phyloP scores from a whole-genome alignment of 2,888 invertebrate genomes.

The Sminthurides aquaticus region DNA sequence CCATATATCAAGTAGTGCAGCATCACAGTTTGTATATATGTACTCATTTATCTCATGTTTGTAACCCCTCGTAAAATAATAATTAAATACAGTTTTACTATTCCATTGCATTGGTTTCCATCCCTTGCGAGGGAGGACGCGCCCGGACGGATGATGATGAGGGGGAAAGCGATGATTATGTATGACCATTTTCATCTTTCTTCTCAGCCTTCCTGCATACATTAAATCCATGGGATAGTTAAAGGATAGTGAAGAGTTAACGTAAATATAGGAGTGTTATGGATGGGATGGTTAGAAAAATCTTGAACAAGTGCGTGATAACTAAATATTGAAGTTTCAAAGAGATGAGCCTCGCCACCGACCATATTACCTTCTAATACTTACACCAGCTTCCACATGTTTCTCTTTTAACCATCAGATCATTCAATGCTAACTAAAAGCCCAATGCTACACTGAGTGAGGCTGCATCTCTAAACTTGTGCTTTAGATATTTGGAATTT shows the following conservation, averaged over 20 bases:
- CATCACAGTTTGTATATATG: too few species aligned
- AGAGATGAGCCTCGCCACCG: too few species aligned
- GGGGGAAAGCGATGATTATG: neutral
- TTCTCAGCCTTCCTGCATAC: neutral
- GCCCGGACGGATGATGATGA: neutral
- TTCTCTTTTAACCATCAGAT: too few species aligned
- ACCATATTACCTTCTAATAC: too few species aligned
- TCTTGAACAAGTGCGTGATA: constrained; percentile 6
- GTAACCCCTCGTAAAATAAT: neutral
- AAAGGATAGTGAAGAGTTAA: neutral
- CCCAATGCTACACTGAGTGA: too few species aligned
- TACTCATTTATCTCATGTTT: neutral
- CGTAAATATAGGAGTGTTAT: neutral
- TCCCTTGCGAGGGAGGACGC: too few species aligned
- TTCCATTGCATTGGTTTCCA: neutral
- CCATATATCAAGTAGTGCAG: too few species aligned
- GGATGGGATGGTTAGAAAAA: neutral
- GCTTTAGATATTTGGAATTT: too few species aligned
- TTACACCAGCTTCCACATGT: too few species aligned
- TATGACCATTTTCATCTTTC: neutral
- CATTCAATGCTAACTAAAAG: too few species aligned
- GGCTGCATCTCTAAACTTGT: too few species aligned
- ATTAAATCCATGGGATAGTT: neutral
- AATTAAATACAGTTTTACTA: neutral
- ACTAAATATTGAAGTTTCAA: constrained; percentile 3